phyloP scores from a whole-genome alignment of 2,113 vertebrate genomes.

The Leiothrix lutea region DNA sequence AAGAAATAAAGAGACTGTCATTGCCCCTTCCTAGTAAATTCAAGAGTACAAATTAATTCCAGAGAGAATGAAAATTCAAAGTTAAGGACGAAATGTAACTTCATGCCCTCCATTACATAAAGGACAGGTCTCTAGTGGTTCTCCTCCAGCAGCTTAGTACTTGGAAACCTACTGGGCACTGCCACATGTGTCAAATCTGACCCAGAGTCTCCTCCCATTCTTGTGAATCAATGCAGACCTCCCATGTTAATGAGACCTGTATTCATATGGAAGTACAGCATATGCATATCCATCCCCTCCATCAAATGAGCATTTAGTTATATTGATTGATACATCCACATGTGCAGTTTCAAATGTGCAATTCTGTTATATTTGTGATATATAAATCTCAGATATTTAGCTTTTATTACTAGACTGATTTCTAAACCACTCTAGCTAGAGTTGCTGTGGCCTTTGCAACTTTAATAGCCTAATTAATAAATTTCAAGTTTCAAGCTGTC shows the following conservation, averaged over 20 bases:
- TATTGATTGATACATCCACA: not conserved
- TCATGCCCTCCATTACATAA: not conserved
- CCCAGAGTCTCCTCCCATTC: not conserved
- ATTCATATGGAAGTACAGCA: not conserved
- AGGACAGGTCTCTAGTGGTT: not conserved
- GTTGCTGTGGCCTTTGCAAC: conserved; percentile 37
- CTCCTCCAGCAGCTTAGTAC: not conserved
- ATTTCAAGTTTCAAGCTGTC: conserved; percentile 43
- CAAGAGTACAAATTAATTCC: conserved; percentile 45
- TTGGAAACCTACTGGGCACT: not conserved
- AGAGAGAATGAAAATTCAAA: conserved; percentile 39
- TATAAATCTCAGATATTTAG: not conserved
- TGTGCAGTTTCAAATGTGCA: not conserved
- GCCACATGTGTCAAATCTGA: not conserved
- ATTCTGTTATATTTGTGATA: not conserved
- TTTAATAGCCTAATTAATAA: conserved; percentile 64
- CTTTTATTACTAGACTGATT: conserved; percentile 28
- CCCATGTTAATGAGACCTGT: not conserved
- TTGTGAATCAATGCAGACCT: not conserved
- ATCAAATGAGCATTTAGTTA: not conserved
- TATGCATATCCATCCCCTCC: not conserved
- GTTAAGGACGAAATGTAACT: conserved; percentile 31
- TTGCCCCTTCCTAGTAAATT: conserved; percentile 36
- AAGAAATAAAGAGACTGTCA: conserved; percentile 15
- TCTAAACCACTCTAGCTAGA: not conserved